Percentiles rank a stretch among this genome's conserved stretches.
Conservation (phyloP, 2,888 invertebrate species). For the Dinocampus coccinellae region DNA sequence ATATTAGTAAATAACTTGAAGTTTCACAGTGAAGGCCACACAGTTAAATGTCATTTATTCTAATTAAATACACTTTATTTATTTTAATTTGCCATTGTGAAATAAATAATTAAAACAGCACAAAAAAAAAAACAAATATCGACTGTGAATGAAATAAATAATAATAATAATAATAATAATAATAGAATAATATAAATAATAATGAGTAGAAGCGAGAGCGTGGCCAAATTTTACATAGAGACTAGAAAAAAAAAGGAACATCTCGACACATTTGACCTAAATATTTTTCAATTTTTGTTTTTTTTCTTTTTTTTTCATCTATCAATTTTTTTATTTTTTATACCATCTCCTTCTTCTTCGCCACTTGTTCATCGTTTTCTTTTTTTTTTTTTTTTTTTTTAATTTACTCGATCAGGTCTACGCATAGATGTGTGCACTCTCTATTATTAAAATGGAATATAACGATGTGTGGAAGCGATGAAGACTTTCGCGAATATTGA, state of each 20-base stretch:
- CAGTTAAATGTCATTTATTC: neutral
- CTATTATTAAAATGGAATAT: too few relatives aligned
- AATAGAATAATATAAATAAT: neutral
- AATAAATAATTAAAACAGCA: neutral
- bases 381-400: constrained; percentile 16
- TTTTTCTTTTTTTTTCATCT: constrained; percentile 15
- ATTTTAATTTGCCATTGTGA: neutral
- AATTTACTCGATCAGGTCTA: too few relatives aligned
- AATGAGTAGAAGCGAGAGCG: constrained; percentile 29
- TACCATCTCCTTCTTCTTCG: neutral
- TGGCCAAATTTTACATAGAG: constrained; percentile 29
- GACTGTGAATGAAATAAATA: neutral
- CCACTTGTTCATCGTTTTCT: constrained; percentile 23
- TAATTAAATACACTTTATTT: neutral
- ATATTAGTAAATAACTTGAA: neutral
- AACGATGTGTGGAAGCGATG: neutral
- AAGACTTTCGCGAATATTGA: constrained; percentile 22
- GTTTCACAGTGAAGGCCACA: neutral
- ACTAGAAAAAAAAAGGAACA: constrained; percentile 47
- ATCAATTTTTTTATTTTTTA: constrained; percentile 19
- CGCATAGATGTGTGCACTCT: too few relatives aligned
- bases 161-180: neutral
- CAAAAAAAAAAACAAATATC: neutral
- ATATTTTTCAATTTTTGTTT: constrained; percentile 46
- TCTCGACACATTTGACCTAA: constrained; percentile 53